Conservation (phyloP, 2,888 invertebrate genomes). For the Lacanobia oleracea region DNA sequence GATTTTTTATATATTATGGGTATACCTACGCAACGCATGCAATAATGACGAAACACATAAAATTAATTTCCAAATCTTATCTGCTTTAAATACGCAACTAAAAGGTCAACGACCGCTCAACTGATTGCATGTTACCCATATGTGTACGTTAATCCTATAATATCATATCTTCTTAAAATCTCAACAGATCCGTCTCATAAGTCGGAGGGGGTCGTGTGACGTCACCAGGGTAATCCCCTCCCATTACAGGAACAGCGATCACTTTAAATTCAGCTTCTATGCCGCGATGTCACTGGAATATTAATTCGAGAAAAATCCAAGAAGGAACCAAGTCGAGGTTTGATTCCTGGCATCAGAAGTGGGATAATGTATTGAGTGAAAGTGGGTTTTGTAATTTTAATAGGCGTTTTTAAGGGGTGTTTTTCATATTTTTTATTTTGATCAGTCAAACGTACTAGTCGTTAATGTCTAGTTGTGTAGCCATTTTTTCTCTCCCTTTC, state of each 20-base stretch:
- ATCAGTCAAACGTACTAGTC: too few relatives aligned
- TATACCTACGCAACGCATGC: too few relatives aligned
- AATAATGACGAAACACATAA: too few relatives aligned
- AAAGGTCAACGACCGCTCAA: neutral
- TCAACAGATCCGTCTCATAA: conserved; percentile 14
- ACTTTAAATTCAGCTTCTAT: conserved; percentile 59
- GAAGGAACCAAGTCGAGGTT: conserved; percentile 8
- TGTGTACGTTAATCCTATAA: neutral
- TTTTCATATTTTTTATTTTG: neutral
- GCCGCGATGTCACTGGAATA: conserved; percentile 55
- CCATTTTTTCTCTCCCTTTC: too few relatives aligned
- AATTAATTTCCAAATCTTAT: too few relatives aligned
- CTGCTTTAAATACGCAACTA: too few relatives aligned
- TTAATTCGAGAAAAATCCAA: conserved; percentile 56
- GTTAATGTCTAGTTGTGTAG: too few relatives aligned
- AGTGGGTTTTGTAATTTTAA: neutral
- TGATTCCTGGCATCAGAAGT: conserved; percentile 21
- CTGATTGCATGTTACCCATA: neutral
- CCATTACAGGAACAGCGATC: conserved; percentile 55
- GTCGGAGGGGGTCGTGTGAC: conserved; percentile 32
- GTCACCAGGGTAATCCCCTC: conserved; percentile 47
- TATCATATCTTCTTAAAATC: neutral
- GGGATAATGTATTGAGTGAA: neutral
- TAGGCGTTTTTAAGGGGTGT: neutral
- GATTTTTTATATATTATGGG: too few relatives aligned